Percentiles rank a stretch among this genome's conserved stretches.
These are phyloP conservation scores for Naja naja DNA, from an alignment of 2,113 vertebrate species.

Conservation along the genomic window DNA sequence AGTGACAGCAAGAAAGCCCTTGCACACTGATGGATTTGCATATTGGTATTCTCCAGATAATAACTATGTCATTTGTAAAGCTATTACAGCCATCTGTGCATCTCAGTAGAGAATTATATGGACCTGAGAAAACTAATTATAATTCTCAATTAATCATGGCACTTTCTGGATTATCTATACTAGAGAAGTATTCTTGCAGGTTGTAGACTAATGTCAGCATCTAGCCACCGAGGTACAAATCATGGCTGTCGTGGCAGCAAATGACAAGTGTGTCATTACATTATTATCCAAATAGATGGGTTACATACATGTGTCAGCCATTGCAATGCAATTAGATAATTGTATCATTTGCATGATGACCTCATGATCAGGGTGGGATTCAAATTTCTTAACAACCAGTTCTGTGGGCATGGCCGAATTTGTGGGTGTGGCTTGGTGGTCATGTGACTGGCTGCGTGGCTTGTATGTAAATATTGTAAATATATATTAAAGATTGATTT, in stretches of 20 bases:
- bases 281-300: background rate
- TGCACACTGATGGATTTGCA: background rate
- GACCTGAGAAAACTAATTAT: background rate
- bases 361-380: background rate
- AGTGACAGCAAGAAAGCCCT: background rate
- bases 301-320: background rate
- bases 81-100: background rate
- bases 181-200: background rate
- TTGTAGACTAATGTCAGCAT: background rate
- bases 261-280: background rate
- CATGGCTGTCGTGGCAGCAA: background rate
- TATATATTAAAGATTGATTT: too few relatives aligned
- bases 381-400: too few relatives aligned
- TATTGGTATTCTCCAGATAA: background rate
- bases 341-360: background rate
- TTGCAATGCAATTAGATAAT: background rate
- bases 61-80: background rate
- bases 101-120: background rate
- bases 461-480: too few relatives aligned
- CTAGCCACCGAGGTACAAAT: too few relatives aligned
- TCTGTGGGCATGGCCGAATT: too few relatives aligned
- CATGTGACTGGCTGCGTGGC: too few relatives aligned
- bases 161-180: background rate
- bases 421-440: too few relatives aligned
- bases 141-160: background rate